Evolutionary conservation across 2,113 vertebrate species (phyloP).

Genomic region (Passer montanus): DNA sequence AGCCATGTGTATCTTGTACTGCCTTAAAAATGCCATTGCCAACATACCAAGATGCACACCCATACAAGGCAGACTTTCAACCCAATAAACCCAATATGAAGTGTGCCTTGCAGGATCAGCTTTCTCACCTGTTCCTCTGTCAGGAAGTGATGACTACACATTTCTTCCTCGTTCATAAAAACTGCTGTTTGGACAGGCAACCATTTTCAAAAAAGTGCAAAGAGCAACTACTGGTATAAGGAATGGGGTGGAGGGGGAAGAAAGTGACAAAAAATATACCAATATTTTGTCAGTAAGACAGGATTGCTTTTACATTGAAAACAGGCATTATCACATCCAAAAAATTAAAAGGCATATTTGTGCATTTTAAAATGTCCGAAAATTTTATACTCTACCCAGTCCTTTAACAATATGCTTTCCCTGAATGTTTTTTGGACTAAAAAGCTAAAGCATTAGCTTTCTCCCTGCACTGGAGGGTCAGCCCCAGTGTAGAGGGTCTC

Average conservation of each 20-base stretch:
- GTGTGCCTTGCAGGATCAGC: neutral
- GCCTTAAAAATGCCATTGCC: neutral
- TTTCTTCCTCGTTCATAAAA: neutral
- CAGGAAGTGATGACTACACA: neutral
- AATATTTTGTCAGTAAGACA: neutral
- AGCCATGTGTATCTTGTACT: neutral
- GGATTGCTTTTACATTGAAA: neutral
- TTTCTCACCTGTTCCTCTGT: neutral
- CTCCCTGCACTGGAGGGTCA: neutral
- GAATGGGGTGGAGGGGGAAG: rapidly evolving
- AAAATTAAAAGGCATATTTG: neutral
- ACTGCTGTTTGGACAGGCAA: neutral
- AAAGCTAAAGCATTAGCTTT: neutral
- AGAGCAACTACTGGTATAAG: neutral
- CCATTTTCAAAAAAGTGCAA: neutral
- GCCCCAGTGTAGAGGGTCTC: too few species aligned
- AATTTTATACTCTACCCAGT: neutral
- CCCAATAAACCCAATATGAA: neutral
- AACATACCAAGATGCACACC: neutral
- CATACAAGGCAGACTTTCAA: neutral
- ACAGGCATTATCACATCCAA: neutral
- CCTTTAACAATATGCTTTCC: neutral
- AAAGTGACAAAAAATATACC: neutral
- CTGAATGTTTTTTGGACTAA: neutral
- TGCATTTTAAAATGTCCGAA: neutral